phyloP scores from a whole-genome alignment of 2,113 vertebrate genomes.

The Candoia aspera region DNA sequence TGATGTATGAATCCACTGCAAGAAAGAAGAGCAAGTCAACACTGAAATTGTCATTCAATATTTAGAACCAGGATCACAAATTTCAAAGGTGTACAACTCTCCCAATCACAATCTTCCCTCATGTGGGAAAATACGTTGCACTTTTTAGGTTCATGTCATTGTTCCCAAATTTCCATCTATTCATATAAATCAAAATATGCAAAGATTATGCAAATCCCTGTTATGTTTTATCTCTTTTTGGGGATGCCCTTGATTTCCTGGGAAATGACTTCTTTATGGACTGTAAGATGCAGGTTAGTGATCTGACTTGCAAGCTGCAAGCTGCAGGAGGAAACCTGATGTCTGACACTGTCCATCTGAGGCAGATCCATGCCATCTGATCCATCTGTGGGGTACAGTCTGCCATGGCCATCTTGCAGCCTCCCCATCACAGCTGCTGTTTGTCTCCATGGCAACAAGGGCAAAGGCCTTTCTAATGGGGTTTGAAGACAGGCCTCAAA shows the following conservation, averaged over 20 bases:
- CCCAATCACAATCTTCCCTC: no score
- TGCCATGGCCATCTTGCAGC: constrained; percentile 39
- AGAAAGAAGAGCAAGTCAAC: not conserved
- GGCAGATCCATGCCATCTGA: fast-evolving
- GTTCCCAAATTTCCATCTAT: not conserved
- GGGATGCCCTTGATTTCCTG: not conserved
- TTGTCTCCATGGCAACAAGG: constrained; percentile 67
- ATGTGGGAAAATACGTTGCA: no score
- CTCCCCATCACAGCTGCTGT: constrained; percentile 57
- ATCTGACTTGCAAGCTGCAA: not conserved
- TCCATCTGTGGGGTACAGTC: constrained; percentile 17
- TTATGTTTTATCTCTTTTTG: not conserved
- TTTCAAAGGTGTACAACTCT: no score
- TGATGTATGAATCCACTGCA: not conserved
- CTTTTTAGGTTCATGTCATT: no score
- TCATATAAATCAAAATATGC: not conserved
- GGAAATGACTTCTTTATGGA: not conserved
- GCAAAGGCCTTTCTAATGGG: constrained; percentile 59
- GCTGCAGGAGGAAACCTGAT: not conserved
- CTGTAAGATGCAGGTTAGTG: not conserved
- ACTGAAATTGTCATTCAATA: no score
- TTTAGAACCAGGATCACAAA: no score
- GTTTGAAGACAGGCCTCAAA: constrained; percentile 41
- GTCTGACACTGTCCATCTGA: not conserved
- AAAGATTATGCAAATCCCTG: not conserved